Evolutionary conservation across 2,113 vertebrate genomes (phyloP), one percentile per base, ranked within the genome.

Genomic region (Microcebus griseorufus): DNA sequence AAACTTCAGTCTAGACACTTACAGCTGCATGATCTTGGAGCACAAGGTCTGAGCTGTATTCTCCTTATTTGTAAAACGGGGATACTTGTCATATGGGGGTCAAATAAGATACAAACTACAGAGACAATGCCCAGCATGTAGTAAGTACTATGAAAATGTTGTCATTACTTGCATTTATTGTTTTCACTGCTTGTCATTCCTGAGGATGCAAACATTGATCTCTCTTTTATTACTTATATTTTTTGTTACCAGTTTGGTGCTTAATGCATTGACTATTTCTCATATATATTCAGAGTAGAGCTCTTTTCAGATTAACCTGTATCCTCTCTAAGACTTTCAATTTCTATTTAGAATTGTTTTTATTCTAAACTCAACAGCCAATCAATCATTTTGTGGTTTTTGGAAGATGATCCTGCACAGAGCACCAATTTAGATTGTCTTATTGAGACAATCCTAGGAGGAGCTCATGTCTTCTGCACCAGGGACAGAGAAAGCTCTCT

Each of bases 331-430:
- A 83, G 92, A 88, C 32, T 73, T 92, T 75, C 76, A n/a, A 18
- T 93, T 62, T 96, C 11, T 92, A 34, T 82, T 90, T 32, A 55
- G 76, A 90, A 69, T 87, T 83, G 13, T 76, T 95, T 95, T 88
- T 25, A 92, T 48, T 88, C 60, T 78, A 72, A 92, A 89, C 20
- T 22, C 72, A 91, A 5, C 64, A 37, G 83, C 64, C 22, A 80
- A 32, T 73, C n/a, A 79, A 79, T 37, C 23, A 58, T 79, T 90
- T 72, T 69, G 18, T 67, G 83, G 42, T 18, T 90, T 48, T 58
- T 60, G 88, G 58, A 93, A 88, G 53, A 60, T 69, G 25, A 55
- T 58, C 92, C 27, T 60, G 37, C 18, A 53, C 48, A 6, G 27
- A 82, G 37, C 37, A 45, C 32, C 51, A 20, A 51, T 73, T 91